phyloP scores from a whole-genome alignment of 2,888 invertebrate genomes.

The Melolontha melolontha region DNA sequence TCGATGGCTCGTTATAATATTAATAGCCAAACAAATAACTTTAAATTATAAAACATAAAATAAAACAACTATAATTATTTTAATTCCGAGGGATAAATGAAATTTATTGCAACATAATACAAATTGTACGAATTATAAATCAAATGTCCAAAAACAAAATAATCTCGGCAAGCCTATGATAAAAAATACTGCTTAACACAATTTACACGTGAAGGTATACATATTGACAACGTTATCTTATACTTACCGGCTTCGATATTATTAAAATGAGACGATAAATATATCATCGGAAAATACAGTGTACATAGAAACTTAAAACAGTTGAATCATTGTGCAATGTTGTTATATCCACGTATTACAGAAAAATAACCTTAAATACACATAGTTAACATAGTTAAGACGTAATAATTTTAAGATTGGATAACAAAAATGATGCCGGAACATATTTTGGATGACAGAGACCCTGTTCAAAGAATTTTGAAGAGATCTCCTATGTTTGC shows the following conservation, averaged over 20 bases:
- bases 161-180: constrained; percentile 25
- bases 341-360: too few relatives aligned
- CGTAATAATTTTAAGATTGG: too few relatives aligned
- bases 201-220: neutral
- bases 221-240: constrained; percentile 21
- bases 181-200: constrained; percentile 10
- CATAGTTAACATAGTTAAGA: too few relatives aligned
- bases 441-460: constrained; percentile 55
- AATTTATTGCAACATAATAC: too few relatives aligned
- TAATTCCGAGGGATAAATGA: too few relatives aligned
- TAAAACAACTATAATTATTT: too few relatives aligned
- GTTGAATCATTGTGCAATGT: constrained; percentile 8
- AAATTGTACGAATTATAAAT: too few relatives aligned
- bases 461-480: constrained; percentile 55
- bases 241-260: constrained; percentile 15
- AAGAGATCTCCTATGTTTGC: constrained; percentile 52
- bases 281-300: constrained; percentile 9
- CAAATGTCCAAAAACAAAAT: neutral
- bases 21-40: too few relatives aligned
- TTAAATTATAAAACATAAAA: too few relatives aligned
- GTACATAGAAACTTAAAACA: neutral
- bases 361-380: too few relatives aligned
- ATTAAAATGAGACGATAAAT: constrained; percentile 38
- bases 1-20: too few relatives aligned
- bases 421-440: constrained; percentile 58